Evolutionary conservation across 92 coral and sea anemone species (phyloP).

Genomic region (Meandrina meandrites): DNA sequence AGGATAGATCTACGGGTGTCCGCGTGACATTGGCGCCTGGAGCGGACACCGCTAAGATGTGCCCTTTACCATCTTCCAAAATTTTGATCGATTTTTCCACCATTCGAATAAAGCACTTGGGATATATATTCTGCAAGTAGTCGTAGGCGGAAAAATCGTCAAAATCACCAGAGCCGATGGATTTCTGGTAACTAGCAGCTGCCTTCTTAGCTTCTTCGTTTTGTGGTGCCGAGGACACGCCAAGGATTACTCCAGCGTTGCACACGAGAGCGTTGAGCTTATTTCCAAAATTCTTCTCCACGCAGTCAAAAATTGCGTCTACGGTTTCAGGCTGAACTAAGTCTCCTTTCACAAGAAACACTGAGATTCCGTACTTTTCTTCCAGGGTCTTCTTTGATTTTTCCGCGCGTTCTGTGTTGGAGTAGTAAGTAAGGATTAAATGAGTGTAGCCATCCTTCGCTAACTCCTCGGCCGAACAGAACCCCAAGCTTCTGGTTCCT

Average conservation of each 20-base stretch:
- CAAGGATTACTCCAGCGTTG: constrained; percentile 75
- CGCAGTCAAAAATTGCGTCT: constrained; percentile 70
- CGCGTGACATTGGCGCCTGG: constrained; percentile 73
- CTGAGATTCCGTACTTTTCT: constrained; percentile 49
- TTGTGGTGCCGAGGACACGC: constrained; percentile 68
- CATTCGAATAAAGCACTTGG: constrained; percentile 81
- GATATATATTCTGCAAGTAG: constrained; percentile 75
- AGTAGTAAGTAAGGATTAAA: constrained; percentile 75
- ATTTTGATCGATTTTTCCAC: constrained; percentile 73
- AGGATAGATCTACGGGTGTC: constrained; percentile 75
- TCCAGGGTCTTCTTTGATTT: constrained; percentile 61
- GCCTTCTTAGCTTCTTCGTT: constrained; percentile 70
- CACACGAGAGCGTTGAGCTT: constrained; percentile 69
- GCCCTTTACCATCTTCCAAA: constrained; percentile 76
- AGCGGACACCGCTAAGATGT: constrained; percentile 72
- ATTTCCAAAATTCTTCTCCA: constrained; percentile 69
- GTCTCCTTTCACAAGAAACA: constrained; percentile 73
- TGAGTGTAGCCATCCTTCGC: constrained; percentile 71
- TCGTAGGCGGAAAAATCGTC: constrained; percentile 75
- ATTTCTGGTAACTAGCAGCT: constrained; percentile 66
- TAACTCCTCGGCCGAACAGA: constrained; percentile 64
- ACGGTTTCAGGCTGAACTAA: constrained; percentile 61
- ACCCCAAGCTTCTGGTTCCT: constrained; percentile 77
- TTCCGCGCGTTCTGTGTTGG: constrained; percentile 73
- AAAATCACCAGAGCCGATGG: constrained; percentile 68